Conservation (phyloP, 2,797 vertebrate species). For the Scarus forsteni region DNA sequence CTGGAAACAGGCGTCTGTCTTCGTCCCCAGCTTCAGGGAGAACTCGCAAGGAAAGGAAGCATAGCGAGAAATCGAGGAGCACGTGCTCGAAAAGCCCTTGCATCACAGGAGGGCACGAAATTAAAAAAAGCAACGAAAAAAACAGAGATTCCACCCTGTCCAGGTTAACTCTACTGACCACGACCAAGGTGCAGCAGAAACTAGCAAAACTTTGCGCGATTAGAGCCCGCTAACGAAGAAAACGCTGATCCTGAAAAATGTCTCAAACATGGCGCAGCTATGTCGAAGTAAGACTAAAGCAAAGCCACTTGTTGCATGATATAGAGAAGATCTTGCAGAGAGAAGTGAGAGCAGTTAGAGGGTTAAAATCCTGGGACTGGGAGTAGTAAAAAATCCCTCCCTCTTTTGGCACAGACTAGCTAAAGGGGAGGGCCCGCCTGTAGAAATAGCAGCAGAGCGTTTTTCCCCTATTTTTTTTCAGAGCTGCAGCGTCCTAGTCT, state of each 20-base stretch:
- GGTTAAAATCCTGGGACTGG: slow-evolving; percentile 86
- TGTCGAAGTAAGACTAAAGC: slow-evolving; percentile 52
- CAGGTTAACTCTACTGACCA: slow-evolving; percentile 39
- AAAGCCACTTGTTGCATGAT: slow-evolving; percentile 83
- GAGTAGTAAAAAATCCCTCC: slow-evolving; percentile 88
- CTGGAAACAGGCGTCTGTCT: slow-evolving; percentile 63
- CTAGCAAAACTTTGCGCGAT: slow-evolving; percentile 2
- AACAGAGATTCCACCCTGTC: slow-evolving; percentile 31
- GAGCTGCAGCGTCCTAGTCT: slow-evolving; percentile 82
- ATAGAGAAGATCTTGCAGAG: slow-evolving; percentile 65
- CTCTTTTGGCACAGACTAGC: slow-evolving; percentile 88
- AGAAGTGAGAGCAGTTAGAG: slow-evolving; percentile 79
- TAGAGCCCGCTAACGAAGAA: slow-evolving; percentile 1
- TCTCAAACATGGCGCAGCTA: slow-evolving; percentile 53
- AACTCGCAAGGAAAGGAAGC: slow-evolving; percentile 50
- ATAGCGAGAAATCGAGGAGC: slow-evolving; percentile 50
- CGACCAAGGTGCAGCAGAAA: slow-evolving; percentile 27
- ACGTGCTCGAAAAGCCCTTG: slow-evolving; percentile 47
- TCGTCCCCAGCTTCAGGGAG: slow-evolving; percentile 53
- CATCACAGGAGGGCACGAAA: slow-evolving; percentile 13
- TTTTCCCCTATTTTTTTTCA: slow-evolving; percentile 67
- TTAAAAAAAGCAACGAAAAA: slow-evolving; percentile 44
- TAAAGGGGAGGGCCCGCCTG: slow-evolving; percentile 90
- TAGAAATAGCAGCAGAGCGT: slow-evolving; percentile 88
- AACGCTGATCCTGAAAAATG: slow-evolving; percentile 28